These are phyloP conservation scores for Latrodectus geometricus DNA, from an alignment of 1,140 invertebrate genomes.

Conservation along the genomic window DNA sequence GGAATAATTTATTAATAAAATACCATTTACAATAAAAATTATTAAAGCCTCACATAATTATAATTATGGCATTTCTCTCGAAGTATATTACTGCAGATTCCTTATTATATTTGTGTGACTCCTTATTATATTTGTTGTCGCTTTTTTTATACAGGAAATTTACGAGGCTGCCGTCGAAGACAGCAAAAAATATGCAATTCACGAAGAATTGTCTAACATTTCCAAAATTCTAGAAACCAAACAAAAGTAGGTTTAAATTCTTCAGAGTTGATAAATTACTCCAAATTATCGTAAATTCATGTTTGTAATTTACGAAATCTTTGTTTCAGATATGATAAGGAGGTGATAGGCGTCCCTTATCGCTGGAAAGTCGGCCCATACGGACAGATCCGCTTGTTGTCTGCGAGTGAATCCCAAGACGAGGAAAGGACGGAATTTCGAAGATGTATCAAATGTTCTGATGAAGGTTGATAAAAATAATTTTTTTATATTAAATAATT, in stretches of 20 bases:
- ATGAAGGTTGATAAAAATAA: constrained; percentile 67
- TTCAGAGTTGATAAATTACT: neutral
- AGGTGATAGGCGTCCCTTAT: constrained; percentile 57
- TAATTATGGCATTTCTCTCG: no score
- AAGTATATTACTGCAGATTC: no score
- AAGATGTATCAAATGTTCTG: constrained; percentile 66
- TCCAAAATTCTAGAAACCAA: constrained; percentile 66
- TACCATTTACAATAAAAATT: no score
- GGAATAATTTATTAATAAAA: no score
- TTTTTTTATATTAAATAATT: no score
- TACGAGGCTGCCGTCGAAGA: constrained; percentile 78
- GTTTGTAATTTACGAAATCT: neutral
- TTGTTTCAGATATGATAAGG: constrained; percentile 52
- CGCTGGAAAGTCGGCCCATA: constrained; percentile 65
- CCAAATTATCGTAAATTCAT: neutral
- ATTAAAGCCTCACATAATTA: no score
- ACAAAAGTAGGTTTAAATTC: constrained; percentile 60
- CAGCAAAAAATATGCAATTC: constrained; percentile 66
- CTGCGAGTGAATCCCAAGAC: constrained; percentile 60
- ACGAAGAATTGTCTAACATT: constrained; percentile 68
- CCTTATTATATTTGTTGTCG: no score
- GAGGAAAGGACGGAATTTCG: constrained; percentile 61
- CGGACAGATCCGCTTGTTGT: constrained; percentile 64
- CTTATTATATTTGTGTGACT: no score
- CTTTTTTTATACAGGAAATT: constrained; percentile 73